Evolutionary conservation across 2,797 vertebrate species (phyloP).

Genomic region (Hemibagrus guttatus): DNA sequence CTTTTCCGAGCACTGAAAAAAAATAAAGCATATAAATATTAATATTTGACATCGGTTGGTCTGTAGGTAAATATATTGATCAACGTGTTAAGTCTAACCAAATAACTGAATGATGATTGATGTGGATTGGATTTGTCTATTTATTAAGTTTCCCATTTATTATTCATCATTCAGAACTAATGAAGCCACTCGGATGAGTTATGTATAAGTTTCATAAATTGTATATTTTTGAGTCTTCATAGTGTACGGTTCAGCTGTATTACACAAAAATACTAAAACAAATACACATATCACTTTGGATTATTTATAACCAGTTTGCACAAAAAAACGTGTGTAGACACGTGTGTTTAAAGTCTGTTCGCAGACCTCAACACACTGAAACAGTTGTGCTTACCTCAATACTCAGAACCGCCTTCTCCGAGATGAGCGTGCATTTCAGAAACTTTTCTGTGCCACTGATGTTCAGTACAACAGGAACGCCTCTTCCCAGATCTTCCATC

Average conservation of each 20-base stretch:
- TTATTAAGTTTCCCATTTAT: neutral
- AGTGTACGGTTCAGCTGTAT: neutral
- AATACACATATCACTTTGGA: neutral
- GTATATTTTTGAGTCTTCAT: neutral
- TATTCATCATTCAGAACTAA: neutral
- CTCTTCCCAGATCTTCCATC: neutral
- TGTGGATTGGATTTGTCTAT: neutral
- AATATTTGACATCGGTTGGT: neutral
- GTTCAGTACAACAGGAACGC: slow-evolving; percentile 76
- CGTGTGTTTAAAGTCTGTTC: too few relatives aligned
- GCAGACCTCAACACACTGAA: too few relatives aligned
- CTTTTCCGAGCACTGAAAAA: slow-evolving; percentile 62
- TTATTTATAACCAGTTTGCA: neutral
- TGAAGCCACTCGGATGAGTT: neutral
- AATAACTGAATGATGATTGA: neutral
- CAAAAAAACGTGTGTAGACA: neutral
- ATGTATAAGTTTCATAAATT: neutral
- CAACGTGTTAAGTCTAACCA: neutral
- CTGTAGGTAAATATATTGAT: neutral
- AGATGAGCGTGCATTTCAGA: slow-evolving; percentile 64
- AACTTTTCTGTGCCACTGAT: slow-evolving; percentile 69
- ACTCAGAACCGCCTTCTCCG: slow-evolving; percentile 51
- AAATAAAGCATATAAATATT: neutral
- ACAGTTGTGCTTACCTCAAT: slow-evolving; percentile 73
- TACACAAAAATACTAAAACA: neutral